phyloP scores from a whole-genome alignment of 2,113 vertebrate species.

The Rhipidura dahli region DNA sequence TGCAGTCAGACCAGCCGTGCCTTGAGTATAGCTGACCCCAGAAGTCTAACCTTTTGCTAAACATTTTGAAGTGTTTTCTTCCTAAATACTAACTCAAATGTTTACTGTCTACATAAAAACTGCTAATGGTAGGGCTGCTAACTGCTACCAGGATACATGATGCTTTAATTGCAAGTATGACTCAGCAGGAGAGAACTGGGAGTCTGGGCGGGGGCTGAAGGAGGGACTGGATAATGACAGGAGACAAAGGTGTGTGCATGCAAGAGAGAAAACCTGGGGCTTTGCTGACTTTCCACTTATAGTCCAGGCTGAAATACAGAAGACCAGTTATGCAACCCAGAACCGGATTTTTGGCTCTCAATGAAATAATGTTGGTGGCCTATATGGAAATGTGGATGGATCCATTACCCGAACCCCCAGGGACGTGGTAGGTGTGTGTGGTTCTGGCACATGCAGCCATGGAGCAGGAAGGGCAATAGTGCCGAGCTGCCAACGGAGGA shows the following conservation, averaged over 20 bases:
- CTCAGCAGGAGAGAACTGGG: not conserved
- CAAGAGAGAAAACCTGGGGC: not conserved
- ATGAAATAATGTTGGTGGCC: not conserved
- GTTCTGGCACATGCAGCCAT: not conserved
- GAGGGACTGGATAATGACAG: not conserved
- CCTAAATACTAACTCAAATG: not conserved
- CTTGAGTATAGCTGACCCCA: not conserved
- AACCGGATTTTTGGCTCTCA: not conserved
- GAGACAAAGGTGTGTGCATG: not conserved
- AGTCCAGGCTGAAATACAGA: not conserved
- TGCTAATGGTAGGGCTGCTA: not conserved
- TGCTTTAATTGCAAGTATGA: not conserved
- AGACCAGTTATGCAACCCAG: not conserved
- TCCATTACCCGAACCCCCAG: not conserved
- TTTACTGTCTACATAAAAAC: not conserved
- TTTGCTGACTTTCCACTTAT: not conserved
- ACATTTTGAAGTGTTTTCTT: constrained; percentile 34
- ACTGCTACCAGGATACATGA: not conserved
- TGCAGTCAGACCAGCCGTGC: not conserved
- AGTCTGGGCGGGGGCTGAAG: not conserved
- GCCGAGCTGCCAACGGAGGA: not conserved
- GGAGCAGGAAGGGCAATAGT: not conserved
- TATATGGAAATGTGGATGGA: not conserved
- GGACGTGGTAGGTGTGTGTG: not conserved
- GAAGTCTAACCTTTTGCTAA: not conserved